Percentiles rank a stretch among this genome's conserved stretches.
These are phyloP conservation scores for Vulpes lagopus DNA, from an alignment of 2,113 vertebrate genomes.

Conservation along the genomic window DNA sequence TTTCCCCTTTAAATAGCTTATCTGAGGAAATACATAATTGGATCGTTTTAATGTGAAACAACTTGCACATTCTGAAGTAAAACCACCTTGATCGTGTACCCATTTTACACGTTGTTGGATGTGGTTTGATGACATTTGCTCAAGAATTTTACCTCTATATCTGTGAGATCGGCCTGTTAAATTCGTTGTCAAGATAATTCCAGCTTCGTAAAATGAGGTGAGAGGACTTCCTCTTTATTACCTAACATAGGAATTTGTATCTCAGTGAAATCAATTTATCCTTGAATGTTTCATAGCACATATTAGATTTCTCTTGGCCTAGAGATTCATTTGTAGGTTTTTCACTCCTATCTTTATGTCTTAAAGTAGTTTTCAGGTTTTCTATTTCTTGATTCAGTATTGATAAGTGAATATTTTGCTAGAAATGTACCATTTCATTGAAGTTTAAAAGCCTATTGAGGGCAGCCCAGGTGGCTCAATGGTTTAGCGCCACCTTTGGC, in stretches of 20 bases:
- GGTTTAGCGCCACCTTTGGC: too few relatives aligned
- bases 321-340: background rate
- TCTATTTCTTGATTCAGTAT: conserved; percentile 25
- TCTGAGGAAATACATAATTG: background rate
- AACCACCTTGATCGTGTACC: background rate
- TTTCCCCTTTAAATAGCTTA: background rate
- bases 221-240: background rate
- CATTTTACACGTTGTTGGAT: background rate
- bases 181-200: background rate
- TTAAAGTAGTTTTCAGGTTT: conserved; percentile 14
- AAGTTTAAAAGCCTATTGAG: background rate
- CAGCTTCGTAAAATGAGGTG: background rate
- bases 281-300: background rate
- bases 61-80: conserved; percentile 14
- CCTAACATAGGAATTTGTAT: background rate
- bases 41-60: background rate
- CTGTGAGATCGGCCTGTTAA: background rate
- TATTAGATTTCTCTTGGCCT: background rate
- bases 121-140: background rate
- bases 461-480: background rate
- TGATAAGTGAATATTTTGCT: background rate
- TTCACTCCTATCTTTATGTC: background rate
- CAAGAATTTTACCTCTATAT: background rate
- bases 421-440: background rate
- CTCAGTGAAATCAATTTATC: background rate